phyloP scores from a whole-genome alignment of 2,888 invertebrate genomes.

The Stenichneumon culpator region DNA sequence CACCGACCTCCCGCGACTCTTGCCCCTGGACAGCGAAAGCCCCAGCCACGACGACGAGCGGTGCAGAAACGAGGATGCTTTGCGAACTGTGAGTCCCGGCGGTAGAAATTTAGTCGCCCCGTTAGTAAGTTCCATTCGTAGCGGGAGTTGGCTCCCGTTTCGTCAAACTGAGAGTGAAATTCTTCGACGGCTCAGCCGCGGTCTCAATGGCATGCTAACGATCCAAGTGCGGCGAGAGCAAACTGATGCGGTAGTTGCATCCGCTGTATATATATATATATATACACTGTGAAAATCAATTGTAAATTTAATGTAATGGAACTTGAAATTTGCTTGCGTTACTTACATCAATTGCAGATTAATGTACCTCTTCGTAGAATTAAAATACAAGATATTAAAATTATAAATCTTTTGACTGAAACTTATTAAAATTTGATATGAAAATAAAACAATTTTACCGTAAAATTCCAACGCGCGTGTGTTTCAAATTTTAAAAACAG shows the following conservation, averaged over 20 bases:
- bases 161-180: background rate
- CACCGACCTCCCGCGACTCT: constrained; percentile 30
- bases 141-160: background rate
- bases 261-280: background rate
- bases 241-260: constrained; percentile 3
- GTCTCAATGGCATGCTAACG: constrained; percentile 23
- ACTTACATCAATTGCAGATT: too few relatives aligned
- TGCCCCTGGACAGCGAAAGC: constrained; percentile 6
- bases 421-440: background rate
- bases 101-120: background rate
- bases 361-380: background rate
- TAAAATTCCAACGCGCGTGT: too few relatives aligned
- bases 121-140: constrained; percentile 2
- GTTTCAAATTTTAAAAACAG: too few relatives aligned
- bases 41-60: constrained; percentile 40
- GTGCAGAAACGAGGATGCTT: constrained; percentile 46
- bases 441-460: background rate
- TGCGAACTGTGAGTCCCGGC: constrained; percentile 41
- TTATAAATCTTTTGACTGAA: too few relatives aligned
- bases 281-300: too few relatives aligned
- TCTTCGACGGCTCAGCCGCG: background rate
- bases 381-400: too few relatives aligned
- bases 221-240: constrained; percentile 24
- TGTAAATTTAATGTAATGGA: too few relatives aligned
- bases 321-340: too few relatives aligned